Conservation (phyloP, 2,797 vertebrate species). For the Iguana delicatissima region DNA sequence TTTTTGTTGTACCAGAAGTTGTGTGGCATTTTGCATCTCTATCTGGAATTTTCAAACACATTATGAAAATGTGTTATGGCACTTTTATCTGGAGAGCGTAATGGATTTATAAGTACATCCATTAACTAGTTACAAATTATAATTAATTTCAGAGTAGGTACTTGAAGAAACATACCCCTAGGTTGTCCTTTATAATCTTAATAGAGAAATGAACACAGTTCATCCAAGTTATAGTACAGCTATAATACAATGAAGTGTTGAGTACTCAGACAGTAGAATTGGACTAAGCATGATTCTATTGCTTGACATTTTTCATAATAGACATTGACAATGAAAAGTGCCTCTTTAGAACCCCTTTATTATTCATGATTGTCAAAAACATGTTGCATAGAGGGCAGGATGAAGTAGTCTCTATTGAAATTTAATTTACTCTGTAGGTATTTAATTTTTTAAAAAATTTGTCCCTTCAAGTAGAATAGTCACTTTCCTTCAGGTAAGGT, state of each 20-base stretch:
- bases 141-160: constrained; percentile 32
- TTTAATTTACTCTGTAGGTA: not conserved
- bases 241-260: not conserved
- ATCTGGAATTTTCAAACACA: not conserved
- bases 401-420: not conserved
- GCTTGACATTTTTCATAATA: constrained; percentile 5
- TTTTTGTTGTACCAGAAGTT: not conserved
- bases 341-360: too few relatives aligned
- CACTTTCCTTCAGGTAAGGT: not conserved
- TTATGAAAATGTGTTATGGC: not conserved
- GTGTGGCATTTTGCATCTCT: not conserved
- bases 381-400: not conserved
- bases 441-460: not conserved
- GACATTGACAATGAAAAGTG: not conserved
- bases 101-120: constrained; percentile 31
- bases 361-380: not conserved
- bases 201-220: not conserved
- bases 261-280: not conserved
- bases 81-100: constrained; percentile 12
- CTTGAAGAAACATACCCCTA: constrained; percentile 10
- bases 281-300: not conserved
- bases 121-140: constrained; percentile 11
- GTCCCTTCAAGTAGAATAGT: not conserved
- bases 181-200: constrained; percentile 13
- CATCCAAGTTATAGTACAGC: not conserved